A percentile compares a stretch with the other conserved stretches of the same genome.
Conservation (phyloP, 2,797 vertebrate genomes). For the Limosa lapponica region DNA sequence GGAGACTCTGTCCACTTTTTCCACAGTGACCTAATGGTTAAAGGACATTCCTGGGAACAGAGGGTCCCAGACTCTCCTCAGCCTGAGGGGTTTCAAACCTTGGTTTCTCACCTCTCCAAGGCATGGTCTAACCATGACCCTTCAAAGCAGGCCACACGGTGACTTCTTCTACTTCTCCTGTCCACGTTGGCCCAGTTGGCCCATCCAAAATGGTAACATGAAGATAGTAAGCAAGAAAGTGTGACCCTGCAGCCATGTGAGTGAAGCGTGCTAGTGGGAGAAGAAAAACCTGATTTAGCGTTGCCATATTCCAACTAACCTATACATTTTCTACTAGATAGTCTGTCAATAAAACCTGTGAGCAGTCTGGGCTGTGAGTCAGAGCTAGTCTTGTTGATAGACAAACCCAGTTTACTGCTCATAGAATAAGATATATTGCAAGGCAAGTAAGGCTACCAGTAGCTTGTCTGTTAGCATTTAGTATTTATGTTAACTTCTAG, state of each 20-base stretch:
- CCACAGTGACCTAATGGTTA: not conserved
- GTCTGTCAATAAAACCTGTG: not conserved
- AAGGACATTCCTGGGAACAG: not conserved
- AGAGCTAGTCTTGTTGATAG: not conserved
- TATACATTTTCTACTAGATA: not conserved
- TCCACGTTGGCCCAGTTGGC: accelerated
- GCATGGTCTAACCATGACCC: not conserved
- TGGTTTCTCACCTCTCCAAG: not conserved
- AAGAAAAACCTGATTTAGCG: not conserved
- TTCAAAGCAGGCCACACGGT: not conserved
- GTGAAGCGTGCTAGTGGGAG: not conserved
- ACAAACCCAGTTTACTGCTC: not conserved
- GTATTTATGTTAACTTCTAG: not conserved
- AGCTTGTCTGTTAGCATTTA: not conserved
- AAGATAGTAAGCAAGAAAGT: not conserved
- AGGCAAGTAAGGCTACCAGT: not conserved
- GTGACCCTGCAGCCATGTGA: not conserved
- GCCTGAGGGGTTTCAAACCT: not conserved
- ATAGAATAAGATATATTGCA: not conserved
- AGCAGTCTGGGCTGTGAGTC: not conserved
- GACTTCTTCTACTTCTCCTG: not conserved
- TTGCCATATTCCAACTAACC: not conserved
- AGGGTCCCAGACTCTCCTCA: not conserved
- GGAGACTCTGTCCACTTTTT: not conserved
- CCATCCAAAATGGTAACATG: not conserved